A percentile compares a stretch with the other conserved stretches of the same genome.
Evolutionary conservation across 2,113 vertebrate species (phyloP).

Genomic region (Grus americana): DNA sequence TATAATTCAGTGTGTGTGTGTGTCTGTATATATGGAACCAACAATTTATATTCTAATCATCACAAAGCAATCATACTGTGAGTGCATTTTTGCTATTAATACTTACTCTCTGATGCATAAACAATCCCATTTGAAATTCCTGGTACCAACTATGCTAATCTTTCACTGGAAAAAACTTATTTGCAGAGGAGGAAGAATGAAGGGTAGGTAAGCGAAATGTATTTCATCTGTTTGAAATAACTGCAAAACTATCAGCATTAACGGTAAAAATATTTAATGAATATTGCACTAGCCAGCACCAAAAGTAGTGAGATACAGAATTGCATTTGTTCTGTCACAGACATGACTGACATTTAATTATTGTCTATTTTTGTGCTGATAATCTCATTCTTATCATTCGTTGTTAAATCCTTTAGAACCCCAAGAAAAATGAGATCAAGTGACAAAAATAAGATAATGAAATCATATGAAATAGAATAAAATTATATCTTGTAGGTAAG

Average conservation of each 20-base stretch:
- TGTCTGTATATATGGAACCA: conserved; percentile 68
- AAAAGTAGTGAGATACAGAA: conserved; percentile 76
- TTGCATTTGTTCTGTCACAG: conserved; percentile 76
- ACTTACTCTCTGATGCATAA: conserved; percentile 75
- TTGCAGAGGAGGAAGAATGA: conserved; percentile 57
- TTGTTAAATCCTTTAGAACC: conserved; percentile 78
- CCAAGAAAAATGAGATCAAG: conserved; percentile 77
- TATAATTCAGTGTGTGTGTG: conserved; percentile 37
- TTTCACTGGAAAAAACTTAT: conserved; percentile 58
- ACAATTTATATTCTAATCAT: conserved; percentile 75
- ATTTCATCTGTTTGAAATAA: conserved; percentile 55
- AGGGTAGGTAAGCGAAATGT: conserved; percentile 50
- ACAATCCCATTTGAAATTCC: conserved; percentile 77
- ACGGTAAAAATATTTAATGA: conserved; percentile 74
- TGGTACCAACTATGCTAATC: conserved; percentile 65
- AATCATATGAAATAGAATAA: conserved; percentile 78
- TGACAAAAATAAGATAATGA: conserved; percentile 83
- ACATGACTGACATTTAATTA: conserved; percentile 84
- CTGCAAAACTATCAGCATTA: conserved; percentile 70
- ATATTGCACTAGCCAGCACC: conserved; percentile 63
- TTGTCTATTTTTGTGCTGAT: conserved; percentile 80
- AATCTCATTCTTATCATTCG: conserved; percentile 80
- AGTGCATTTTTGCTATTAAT: conserved; percentile 73
- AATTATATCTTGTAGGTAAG: conserved; percentile 79
- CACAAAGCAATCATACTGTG: conserved; percentile 74